A percentile compares a stretch with the other conserved stretches of the same genome.
phyloP scores from a whole-genome alignment of 2,888 invertebrate species.

The Branchipolynoe longqiensis region DNA sequence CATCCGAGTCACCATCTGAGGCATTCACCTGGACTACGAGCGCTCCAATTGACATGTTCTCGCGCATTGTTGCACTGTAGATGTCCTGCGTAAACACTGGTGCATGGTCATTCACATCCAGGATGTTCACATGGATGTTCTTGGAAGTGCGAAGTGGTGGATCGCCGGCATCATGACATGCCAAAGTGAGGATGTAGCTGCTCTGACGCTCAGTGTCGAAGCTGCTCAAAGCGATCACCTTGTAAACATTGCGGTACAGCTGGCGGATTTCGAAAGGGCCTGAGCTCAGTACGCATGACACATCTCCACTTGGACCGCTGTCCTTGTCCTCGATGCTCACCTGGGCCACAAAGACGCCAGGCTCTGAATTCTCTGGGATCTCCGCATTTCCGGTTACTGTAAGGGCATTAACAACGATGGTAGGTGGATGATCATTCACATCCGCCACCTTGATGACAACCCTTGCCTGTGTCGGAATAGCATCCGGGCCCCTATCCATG shows the following conservation, averaged over 20 bases:
- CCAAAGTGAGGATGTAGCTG: conserved; percentile 37
- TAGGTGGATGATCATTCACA: conserved; percentile 52
- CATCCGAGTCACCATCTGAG: conserved; percentile 47
- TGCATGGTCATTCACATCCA: conserved; percentile 55
- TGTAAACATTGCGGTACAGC: conserved; percentile 46
- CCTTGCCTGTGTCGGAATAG: conserved; percentile 53
- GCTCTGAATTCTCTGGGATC: conserved; percentile 62
- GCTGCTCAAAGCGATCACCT: conserved; percentile 42
- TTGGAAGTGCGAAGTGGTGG: conserved; percentile 9
- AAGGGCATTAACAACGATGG: conserved; percentile 45
- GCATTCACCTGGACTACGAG: conserved; percentile 51
- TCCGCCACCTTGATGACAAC: conserved; percentile 48
- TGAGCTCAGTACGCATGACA: conserved; percentile 29
- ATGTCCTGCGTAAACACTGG: conserved; percentile 41
- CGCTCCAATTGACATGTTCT: conserved; percentile 29
- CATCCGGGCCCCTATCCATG: conserved; percentile 39
- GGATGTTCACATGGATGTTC: conserved; percentile 47
- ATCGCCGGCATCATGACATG: conserved; percentile 36
- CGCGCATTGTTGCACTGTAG: conserved; percentile 29
- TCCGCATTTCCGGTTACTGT: conserved; percentile 36
- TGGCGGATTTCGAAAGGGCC: conserved; percentile 46
- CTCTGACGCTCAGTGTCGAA: conserved; percentile 53
- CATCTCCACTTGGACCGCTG: conserved; percentile 54
- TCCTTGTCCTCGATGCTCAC: conserved; percentile 58
- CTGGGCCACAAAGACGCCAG: conserved; percentile 58